Evolutionary conservation across 2,113 vertebrate genomes (phyloP).

Genomic region (Coptodon rendalli): DNA sequence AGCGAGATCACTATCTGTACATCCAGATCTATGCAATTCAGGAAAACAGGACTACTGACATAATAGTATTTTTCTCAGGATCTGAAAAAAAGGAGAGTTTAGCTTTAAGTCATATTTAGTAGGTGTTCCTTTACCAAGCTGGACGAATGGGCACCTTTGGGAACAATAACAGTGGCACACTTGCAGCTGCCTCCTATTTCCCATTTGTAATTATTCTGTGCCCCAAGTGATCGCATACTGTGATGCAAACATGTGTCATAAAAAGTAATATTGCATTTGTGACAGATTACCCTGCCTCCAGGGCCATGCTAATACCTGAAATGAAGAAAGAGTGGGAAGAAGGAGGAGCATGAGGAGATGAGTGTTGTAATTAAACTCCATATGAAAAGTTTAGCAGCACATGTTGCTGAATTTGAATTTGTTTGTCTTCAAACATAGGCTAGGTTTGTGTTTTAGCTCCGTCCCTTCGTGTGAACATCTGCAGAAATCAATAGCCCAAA

Average conservation of each 20-base stretch:
- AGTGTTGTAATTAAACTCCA: background rate
- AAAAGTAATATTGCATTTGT: conserved; percentile 23
- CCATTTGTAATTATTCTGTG: conserved; percentile 34
- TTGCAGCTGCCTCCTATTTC: conserved; percentile 28
- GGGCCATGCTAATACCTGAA: background rate
- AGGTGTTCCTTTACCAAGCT: background rate
- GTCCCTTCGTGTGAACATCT: background rate
- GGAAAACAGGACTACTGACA: background rate
- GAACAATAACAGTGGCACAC: background rate
- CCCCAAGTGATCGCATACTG: background rate
- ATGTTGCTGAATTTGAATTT: background rate
- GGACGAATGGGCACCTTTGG: background rate
- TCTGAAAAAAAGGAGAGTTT: background rate
- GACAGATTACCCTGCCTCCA: background rate
- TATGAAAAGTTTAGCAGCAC: background rate
- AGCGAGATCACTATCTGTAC: background rate
- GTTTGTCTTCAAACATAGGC: background rate
- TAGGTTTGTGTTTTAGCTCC: background rate
- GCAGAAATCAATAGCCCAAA: background rate
- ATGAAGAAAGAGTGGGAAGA: background rate
- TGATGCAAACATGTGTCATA: conserved; percentile 27
- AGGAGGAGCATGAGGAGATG: background rate
- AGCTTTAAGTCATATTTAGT: background rate
- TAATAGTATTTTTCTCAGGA: background rate
- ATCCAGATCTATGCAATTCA: background rate